Evolutionary conservation across 2,888 invertebrate species (phyloP), one percentile per base, ranked within the genome.

Genomic region (Octonoba sinensis): DNA sequence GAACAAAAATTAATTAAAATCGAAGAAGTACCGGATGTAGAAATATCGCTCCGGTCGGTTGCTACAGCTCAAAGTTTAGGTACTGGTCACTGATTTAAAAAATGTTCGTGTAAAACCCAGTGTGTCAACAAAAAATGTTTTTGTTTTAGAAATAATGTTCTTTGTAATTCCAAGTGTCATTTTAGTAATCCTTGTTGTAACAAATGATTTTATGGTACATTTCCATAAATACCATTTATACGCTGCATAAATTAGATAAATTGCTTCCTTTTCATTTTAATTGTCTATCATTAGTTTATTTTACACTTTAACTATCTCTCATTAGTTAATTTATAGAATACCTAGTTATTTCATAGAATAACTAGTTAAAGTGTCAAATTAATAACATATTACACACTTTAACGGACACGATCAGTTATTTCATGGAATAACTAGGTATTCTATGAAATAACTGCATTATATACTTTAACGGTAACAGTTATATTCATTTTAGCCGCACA

Each of bases 361-460:
- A 27, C 27, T 65, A 70, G 72, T 65, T 73, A 73, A 73, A 65
- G 73, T 67, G 75, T 75, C 67, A 75, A 67, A 75, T 67, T 75
- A 75, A 27, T 75, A 75, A 75, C 75, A 49, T 75, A 75, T 75
- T 75, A 75, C 75, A 70, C 76, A 62, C 60, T 76, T 76, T 76
- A 76, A 76, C 76, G 62, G 76, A 76, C 76, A 69, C 69, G 69
- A 76, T 76, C 69, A 76, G 76, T 76, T 76, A 76, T 76, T 76
- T 62, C 69, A 76, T 76, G 76, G 56, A 69, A 76, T 76, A 76
- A 70, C 76, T 62, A 76, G 69, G 76, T 76, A 69, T 77, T 77
- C 77, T 77, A 77, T 77, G 36, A 77, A 71, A 70, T 77, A 70
- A 77, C 77, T 76, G 76, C 67, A 69, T 62, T 76, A 60, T 69